Conservation (phyloP, 2,888 invertebrate genomes). For the Alviniconcha strummeri region DNA sequence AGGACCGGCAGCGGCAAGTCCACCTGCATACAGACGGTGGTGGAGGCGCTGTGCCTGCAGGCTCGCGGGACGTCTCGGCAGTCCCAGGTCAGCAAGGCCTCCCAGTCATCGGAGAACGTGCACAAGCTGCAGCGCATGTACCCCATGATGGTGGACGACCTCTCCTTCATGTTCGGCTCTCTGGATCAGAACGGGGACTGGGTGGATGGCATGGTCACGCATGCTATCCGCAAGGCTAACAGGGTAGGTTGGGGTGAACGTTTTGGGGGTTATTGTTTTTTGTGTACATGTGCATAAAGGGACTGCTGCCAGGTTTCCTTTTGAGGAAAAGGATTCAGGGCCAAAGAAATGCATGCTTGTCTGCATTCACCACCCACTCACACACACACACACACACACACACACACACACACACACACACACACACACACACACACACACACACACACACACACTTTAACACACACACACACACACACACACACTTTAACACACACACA, state of each 20-base stretch:
- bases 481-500: no score
- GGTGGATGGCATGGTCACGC: constrained; percentile 73
- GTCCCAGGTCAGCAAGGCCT: constrained; percentile 53
- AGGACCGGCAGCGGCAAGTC: constrained; percentile 73
- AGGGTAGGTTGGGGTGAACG: constrained; percentile 68
- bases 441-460: no score
- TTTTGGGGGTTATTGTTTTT: no score
- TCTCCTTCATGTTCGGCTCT: constrained; percentile 69
- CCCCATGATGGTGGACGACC: constrained; percentile 71
- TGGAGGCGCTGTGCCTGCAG: constrained; percentile 67
- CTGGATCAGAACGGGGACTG: constrained; percentile 70
- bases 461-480: no score
- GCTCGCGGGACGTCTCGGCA: constrained; percentile 59
- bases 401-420: no score
- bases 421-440: no score
- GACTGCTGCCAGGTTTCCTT: no score
- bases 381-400: no score
- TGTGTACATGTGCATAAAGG: not conserved
- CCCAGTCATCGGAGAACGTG: constrained; percentile 58
- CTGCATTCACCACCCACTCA: not conserved
- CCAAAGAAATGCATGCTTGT: not conserved
- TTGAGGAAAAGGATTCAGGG: no score
- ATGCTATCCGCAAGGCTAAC: constrained; percentile 71
- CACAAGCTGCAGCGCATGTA: constrained; percentile 71
- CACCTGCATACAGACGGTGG: constrained; percentile 68